Conservation (phyloP, 2,797 vertebrate genomes). For the Trachurus trachurus region DNA sequence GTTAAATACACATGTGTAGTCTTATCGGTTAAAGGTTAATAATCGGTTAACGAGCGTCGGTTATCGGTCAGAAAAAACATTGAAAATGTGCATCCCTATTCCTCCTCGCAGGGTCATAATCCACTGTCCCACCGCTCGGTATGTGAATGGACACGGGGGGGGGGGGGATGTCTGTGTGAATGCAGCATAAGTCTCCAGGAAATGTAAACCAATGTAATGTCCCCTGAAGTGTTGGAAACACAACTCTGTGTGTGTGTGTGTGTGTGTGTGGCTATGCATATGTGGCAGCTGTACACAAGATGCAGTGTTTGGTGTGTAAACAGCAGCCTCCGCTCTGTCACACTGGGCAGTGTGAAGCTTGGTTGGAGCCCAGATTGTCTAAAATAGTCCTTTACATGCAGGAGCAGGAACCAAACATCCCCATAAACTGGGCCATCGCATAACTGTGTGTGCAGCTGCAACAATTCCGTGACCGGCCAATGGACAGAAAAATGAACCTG, state of each 20-base stretch:
- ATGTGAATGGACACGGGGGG: too few relatives aligned
- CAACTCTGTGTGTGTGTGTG: conserved; percentile 9
- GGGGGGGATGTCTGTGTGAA: not conserved
- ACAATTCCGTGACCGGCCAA: not conserved
- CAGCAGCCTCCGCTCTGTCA: conserved; percentile 54
- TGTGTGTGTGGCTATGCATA: conserved; percentile 23
- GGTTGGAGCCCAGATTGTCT: conserved; percentile 33
- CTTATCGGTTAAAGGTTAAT: too few relatives aligned
- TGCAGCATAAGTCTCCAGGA: not conserved
- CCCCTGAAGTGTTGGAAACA: conserved; percentile 12
- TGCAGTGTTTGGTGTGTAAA: conserved; percentile 67
- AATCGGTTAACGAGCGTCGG: too few relatives aligned
- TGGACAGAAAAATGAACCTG: not conserved
- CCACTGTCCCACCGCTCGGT: too few relatives aligned
- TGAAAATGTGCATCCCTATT: too few relatives aligned
- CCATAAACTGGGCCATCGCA: not conserved
- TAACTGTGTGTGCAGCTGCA: not conserved
- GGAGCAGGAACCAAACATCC: conserved; percentile 9
- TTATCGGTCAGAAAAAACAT: too few relatives aligned
- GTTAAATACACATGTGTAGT: too few relatives aligned
- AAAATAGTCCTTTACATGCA: conserved; percentile 20
- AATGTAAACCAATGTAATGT: conserved; percentile 7
- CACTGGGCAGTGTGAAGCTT: conserved; percentile 22
- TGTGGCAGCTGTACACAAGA: conserved; percentile 55
- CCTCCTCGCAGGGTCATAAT: too few relatives aligned